phyloP scores from a whole-genome alignment of 2,797 vertebrate species.

The Rallus crepitans region DNA sequence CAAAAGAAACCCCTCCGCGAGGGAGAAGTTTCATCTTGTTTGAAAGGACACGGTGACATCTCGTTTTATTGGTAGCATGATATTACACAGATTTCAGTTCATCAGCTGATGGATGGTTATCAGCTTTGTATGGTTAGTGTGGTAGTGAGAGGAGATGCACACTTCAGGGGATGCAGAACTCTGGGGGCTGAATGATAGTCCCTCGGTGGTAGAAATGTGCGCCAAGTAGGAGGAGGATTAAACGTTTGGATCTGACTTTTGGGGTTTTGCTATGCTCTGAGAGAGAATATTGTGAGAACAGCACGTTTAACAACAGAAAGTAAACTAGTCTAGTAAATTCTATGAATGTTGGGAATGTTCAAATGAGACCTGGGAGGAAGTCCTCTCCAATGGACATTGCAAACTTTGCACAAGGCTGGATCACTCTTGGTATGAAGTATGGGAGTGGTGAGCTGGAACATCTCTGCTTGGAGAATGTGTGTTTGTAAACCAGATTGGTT shows the following conservation, averaged over 20 bases:
- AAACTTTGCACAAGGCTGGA: background rate
- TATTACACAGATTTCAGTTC: background rate
- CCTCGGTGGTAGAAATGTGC: background rate
- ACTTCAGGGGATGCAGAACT: background rate
- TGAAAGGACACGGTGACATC: background rate
- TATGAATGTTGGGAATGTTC: background rate
- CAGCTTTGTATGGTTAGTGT: background rate
- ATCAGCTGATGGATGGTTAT: background rate
- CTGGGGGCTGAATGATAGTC: background rate
- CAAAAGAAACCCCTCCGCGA: background rate
- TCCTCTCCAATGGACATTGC: background rate
- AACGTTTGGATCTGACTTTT: background rate
- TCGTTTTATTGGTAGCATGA: background rate
- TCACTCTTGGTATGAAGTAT: background rate
- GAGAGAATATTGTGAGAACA: background rate
- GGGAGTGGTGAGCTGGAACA: background rate
- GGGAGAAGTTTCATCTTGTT: background rate
- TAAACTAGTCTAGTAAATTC: background rate
- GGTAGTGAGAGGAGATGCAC: background rate
- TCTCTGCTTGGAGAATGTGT: background rate
- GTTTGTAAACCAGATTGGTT: background rate
- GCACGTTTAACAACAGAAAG: background rate
- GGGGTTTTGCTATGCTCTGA: too few relatives aligned
- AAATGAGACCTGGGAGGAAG: background rate
- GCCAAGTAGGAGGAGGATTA: background rate